A percentile compares a stretch with the other conserved stretches of the same genome.
Conservation (phyloP, 2,797 vertebrate genomes). For the Sebastes variabilis region DNA sequence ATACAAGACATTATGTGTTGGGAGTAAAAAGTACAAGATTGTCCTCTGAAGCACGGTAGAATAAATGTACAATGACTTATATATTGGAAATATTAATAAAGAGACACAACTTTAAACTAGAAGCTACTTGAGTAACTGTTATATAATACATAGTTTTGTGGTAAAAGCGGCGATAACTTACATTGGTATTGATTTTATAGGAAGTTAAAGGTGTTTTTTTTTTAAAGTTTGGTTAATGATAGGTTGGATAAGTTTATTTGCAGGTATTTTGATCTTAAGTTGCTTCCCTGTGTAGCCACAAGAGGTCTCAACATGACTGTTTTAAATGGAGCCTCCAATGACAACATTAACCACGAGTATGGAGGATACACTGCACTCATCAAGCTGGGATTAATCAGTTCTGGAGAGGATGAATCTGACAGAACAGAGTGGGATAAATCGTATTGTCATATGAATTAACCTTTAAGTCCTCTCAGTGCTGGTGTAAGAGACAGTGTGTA, state of each 20-base stretch:
- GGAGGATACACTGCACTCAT: not conserved
- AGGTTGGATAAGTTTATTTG: not conserved
- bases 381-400: not conserved
- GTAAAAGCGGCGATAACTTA: too few relatives aligned
- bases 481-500: not conserved
- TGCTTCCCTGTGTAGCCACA: conserved; percentile 25
- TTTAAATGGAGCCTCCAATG: not conserved
- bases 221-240: too few relatives aligned
- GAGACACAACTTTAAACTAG: not conserved
- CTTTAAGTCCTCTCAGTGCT: not conserved
- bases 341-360: not conserved
- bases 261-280: not conserved
- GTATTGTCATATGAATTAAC: not conserved
- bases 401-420: not conserved
- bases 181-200: too few relatives aligned
- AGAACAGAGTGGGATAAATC: not conserved
- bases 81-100: not conserved
- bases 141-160: too few relatives aligned
- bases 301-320: conserved; percentile 42
- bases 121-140: not conserved
- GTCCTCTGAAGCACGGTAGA: not conserved
- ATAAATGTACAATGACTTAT: not conserved
- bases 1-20: not conserved
- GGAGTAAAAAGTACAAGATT: not conserved
- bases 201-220: too few relatives aligned